A percentile compares a stretch with the other conserved stretches of the same genome.
Evolutionary conservation across 2,797 vertebrate genomes (phyloP).

Genomic region (Typhlichthys eigenmanni): DNA sequence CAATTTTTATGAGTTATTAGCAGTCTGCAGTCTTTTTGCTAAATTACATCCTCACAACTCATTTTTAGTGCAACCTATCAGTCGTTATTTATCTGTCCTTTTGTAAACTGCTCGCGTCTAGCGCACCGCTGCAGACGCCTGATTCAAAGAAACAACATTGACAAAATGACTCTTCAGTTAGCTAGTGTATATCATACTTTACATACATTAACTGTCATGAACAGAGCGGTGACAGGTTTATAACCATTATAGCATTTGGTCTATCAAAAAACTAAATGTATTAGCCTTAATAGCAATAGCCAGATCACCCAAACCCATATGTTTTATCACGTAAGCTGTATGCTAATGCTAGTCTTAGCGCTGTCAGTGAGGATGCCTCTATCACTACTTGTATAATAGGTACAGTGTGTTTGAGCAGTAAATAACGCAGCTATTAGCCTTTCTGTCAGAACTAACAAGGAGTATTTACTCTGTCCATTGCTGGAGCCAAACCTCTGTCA

Average conservation of each 20-base stretch:
- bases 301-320: constrained; percentile 21
- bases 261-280: constrained; percentile 43
- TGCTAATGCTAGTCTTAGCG: constrained; percentile 27
- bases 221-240: constrained; percentile 55
- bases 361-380: constrained; percentile 58
- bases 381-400: constrained; percentile 64
- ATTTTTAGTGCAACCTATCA: constrained; percentile 32
- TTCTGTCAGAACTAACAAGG: constrained; percentile 66
- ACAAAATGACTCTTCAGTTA: constrained; percentile 31
- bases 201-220: constrained; percentile 42
- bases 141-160: constrained; percentile 33
- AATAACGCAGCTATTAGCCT: constrained; percentile 59
- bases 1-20: constrained; percentile 33
- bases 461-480: constrained; percentile 60
- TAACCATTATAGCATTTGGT: constrained; percentile 34
- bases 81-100: constrained; percentile 21
- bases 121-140: constrained; percentile 25
- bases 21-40: constrained; percentile 32
- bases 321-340: constrained; percentile 19
- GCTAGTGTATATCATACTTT: constrained; percentile 48
- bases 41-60: constrained; percentile 35
- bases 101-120: constrained; percentile 32
- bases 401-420: constrained; percentile 53
- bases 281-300: constrained; percentile 27
- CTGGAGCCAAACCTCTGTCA: constrained; percentile 59